phyloP scores from a whole-genome alignment of 2,797 vertebrate genomes.

The Miichthys miiuy region DNA sequence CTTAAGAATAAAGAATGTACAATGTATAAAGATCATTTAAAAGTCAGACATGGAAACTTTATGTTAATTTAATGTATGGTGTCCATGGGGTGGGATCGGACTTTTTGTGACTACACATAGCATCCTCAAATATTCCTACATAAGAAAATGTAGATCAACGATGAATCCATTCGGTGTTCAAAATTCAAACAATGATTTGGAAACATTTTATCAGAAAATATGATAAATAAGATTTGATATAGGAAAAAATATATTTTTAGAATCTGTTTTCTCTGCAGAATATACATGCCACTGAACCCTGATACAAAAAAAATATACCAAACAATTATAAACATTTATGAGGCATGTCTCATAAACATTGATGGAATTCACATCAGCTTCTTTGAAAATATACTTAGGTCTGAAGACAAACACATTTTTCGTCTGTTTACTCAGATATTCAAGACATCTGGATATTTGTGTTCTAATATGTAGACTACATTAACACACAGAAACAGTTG shows the following conservation, averaged over 20 bases:
- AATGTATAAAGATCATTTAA: not conserved
- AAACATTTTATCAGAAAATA: not conserved
- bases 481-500: conserved; percentile 6
- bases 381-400: conserved; percentile 30
- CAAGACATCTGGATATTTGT: conserved; percentile 48
- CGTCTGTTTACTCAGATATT: conserved; percentile 48
- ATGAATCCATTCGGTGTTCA: not conserved
- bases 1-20: not conserved
- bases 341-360: not conserved
- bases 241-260: not conserved
- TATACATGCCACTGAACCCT: not conserved
- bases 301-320: not conserved
- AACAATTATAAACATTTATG: not conserved
- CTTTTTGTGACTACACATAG: no score
- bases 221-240: no score
- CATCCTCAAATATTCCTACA: no score
- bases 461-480: conserved; percentile 11
- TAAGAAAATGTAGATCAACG: not conserved
- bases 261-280: not conserved
- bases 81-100: no score
- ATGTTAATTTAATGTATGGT: no score
- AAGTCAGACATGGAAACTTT: not conserved
- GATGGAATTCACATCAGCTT: not conserved
- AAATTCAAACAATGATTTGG: not conserved
- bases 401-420: conserved; percentile 39